Percentiles rank a stretch among this genome's conserved stretches.
Conservation (phyloP, 2,888 invertebrate species). For the Helleia helle region DNA sequence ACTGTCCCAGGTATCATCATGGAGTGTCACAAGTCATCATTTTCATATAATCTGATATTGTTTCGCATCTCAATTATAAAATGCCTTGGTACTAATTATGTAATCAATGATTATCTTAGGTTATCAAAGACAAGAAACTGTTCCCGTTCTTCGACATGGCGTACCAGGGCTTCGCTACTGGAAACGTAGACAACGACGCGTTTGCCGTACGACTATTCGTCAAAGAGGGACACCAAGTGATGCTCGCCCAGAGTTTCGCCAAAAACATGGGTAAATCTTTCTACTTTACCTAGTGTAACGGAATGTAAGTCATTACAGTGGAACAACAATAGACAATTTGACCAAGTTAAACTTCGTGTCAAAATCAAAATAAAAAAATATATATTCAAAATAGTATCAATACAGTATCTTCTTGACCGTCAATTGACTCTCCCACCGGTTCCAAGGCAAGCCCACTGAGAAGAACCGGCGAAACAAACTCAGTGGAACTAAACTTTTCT, state of each 20-base stretch:
- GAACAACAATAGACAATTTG: too few relatives aligned
- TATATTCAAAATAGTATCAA: too few relatives aligned
- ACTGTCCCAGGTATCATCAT: constrained; percentile 77
- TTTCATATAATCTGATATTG: background rate
- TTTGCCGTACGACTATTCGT: constrained; percentile 90
- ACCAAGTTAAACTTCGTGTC: too few relatives aligned
- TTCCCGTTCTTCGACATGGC: constrained; percentile 99
- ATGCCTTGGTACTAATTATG: too few relatives aligned
- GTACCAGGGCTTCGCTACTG: constrained; percentile 97
- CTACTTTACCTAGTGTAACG: background rate
- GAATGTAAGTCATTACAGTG: background rate
- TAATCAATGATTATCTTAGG: constrained; percentile 39
- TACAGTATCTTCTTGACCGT: too few relatives aligned
- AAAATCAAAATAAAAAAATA: too few relatives aligned
- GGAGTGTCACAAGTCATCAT: background rate
- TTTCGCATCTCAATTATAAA: too few relatives aligned
- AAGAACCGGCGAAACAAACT: too few relatives aligned
- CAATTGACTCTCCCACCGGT: too few relatives aligned
- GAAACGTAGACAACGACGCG: constrained; percentile 90
- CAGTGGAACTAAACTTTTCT: too few relatives aligned
- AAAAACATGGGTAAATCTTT: constrained; percentile 90
- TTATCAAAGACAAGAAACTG: constrained; percentile 85
- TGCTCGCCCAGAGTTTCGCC: constrained; percentile 94
- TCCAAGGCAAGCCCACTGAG: too few relatives aligned
- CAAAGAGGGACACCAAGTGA: constrained; percentile 89